Evolutionary conservation across 2,797 vertebrate species (phyloP), one percentile per base, ranked within the genome.

Genomic region (Fundulus diaphanus): DNA sequence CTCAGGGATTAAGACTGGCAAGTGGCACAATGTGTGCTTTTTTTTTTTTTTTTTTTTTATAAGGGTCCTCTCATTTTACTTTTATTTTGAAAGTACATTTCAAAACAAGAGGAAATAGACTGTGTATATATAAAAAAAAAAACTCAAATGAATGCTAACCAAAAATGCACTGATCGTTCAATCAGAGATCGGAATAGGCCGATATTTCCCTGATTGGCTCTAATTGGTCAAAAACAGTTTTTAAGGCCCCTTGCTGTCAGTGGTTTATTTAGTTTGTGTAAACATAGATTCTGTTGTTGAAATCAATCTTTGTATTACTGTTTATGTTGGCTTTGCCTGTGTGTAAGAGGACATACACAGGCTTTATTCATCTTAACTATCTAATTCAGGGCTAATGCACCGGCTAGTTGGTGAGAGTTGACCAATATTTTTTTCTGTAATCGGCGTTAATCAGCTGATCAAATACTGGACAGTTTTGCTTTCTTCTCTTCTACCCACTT

Each of bases 1-100:
- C 89, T 82, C 82, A 88, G n/a, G n/a, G 91, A 93, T 92, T 94
- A 87, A 89, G 88, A 93, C 90, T 86, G 92, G 91, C 93, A 94
- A 95, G 92, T 92, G 93, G 87, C 87, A 94, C 92, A 94, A 94
- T 92, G 93, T 91, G 86, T 85, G 89, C 90, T 88, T 89, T 89
- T 29, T 13, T 0, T 15, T 54, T 27, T 18, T 31, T 59, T 20
- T 20, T 3, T 54, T 54, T 54, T 15, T 89, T 88, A 76, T 76
- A 83, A 76, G 81, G 76, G 87, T 86, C 84, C 57, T 83, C 89
- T 90, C 79, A 16, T 85, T 88, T 89, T 80, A 85, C 90, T 90
- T 94, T 93, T n/a, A 89, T 94, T 93, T 85, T 81, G 63, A 90
- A 85, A 85, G 74, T 84, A 80, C 82, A 84, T 74, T 63, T 27